These are phyloP conservation scores for Gymnodraco acuticeps DNA, from an alignment of 2,797 vertebrate genomes.

Conservation along the genomic window DNA sequence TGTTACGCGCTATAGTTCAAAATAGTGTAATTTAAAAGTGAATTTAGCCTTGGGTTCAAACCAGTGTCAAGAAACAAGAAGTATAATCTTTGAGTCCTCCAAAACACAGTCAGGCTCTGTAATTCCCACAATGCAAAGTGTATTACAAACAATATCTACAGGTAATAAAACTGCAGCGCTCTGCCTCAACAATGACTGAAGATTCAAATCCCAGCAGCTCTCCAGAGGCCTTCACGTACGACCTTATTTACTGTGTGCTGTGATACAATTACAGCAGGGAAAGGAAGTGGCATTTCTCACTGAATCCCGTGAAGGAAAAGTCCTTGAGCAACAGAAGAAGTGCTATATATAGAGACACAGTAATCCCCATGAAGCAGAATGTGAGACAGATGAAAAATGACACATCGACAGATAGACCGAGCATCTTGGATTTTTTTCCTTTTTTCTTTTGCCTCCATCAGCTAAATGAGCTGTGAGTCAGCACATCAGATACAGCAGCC, in stretches of 20 bases:
- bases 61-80: not conserved
- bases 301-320: slow-evolving; percentile 33
- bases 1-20: not conserved
- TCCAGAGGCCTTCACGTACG: slow-evolving; percentile 6
- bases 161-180: not conserved
- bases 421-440: not conserved
- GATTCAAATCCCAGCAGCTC: slow-evolving; percentile 4
- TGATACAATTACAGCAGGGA: slow-evolving; percentile 33
- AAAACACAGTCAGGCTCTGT: not conserved
- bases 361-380: slow-evolving; percentile 17
- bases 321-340: slow-evolving; percentile 39
- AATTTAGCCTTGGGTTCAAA: not conserved
- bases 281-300: slow-evolving; percentile 12
- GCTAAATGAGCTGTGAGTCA: slow-evolving; percentile 52
- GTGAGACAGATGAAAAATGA: slow-evolving; percentile 37
- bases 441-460: slow-evolving; percentile 20
- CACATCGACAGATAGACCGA: not conserved
- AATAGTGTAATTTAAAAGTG: not conserved
- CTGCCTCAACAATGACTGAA: not conserved
- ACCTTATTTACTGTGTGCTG: slow-evolving; percentile 24
- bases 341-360: slow-evolving; percentile 30
- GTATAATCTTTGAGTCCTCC: not conserved
- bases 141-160: slow-evolving; percentile 4
- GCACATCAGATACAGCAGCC: slow-evolving; percentile 33
- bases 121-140: not conserved